Conservation (phyloP, 1,140 invertebrate species). For the Heliconius hewitsoni region DNA sequence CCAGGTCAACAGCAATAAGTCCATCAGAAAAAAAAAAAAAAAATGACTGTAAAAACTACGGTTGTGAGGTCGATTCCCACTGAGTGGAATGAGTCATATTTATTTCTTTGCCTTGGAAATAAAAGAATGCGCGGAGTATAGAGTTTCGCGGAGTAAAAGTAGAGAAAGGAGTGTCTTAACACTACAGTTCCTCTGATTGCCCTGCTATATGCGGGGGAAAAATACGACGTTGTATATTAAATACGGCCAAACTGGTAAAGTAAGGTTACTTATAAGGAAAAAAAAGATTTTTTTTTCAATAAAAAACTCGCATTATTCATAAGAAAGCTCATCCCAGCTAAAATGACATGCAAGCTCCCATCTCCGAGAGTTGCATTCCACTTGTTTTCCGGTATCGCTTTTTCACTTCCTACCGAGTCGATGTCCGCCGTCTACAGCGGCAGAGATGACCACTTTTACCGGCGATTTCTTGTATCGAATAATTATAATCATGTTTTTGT, state of each 20-base stretch:
- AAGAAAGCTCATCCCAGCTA: slow-evolving; percentile 2
- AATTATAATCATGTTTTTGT: neutral
- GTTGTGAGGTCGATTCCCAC: neutral
- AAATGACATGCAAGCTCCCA: slow-evolving; percentile 11
- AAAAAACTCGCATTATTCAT: neutral
- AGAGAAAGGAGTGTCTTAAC: neutral
- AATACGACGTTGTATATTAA: neutral
- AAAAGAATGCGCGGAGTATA: too few species aligned
- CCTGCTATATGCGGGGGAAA: neutral
- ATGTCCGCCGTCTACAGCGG: slow-evolving; percentile 14
- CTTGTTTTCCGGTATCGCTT: slow-evolving; percentile 50
- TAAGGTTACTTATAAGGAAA: too few species aligned
- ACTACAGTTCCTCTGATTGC: neutral
- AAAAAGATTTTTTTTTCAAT: neutral
- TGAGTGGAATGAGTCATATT: too few species aligned
- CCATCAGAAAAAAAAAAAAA: too few species aligned
- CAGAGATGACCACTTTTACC: slow-evolving; percentile 58
- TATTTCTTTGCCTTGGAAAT: too few species aligned
- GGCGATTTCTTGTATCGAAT: slow-evolving; percentile 52
- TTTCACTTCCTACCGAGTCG: slow-evolving; percentile 60
- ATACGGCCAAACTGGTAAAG: neutral
- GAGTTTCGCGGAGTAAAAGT: too few species aligned
- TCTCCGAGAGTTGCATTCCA: slow-evolving; percentile 26
- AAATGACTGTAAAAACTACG: neutral
- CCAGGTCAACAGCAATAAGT: too few species aligned